A percentile compares a stretch with the other conserved stretches of the same genome.
phyloP scores from a whole-genome alignment of 2,888 invertebrate genomes.

The Euspilapteryx auroguttella region DNA sequence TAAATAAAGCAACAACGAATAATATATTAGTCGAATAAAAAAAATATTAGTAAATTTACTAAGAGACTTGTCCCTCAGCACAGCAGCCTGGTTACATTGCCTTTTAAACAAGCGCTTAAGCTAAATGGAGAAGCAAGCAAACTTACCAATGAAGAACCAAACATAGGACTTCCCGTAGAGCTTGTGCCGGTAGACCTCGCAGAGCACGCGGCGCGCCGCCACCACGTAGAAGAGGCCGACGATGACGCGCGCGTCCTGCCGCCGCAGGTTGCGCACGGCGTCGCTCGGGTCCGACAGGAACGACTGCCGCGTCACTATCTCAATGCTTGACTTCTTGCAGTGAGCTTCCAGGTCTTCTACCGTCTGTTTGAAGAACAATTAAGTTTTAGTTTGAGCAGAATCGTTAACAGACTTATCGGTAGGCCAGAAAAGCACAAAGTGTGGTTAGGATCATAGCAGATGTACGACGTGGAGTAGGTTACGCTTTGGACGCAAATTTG shows the following conservation, averaged over 20 bases:
- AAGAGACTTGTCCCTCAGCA: no score
- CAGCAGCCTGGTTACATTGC: neutral
- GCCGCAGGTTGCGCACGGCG: conserved; percentile 89
- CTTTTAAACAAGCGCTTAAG: no score
- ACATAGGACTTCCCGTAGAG: conserved; percentile 95
- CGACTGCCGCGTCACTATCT: conserved; percentile 95
- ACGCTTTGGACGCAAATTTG: no score
- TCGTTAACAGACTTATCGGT: no score
- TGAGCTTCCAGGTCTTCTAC: conserved; percentile 95
- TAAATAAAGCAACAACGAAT: conserved; percentile 7
- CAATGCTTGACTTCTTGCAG: conserved; percentile 89
- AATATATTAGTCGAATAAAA: no score
- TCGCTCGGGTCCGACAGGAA: conserved; percentile 97
- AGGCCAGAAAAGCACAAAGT: no score
- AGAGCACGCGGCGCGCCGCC: conserved; percentile 93
- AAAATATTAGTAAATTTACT: no score
- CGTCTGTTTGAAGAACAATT: conserved; percentile 65
- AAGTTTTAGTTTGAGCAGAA: neutral
- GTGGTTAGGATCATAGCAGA: no score
- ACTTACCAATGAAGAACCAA: conserved; percentile 97
- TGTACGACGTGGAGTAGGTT: no score
- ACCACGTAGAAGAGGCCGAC: conserved; percentile 98
- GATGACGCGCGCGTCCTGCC: conserved; percentile 97
- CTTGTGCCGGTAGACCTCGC: conserved; percentile 93
- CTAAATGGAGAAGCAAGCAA: no score